Evolutionary conservation across 2,797 vertebrate species (phyloP), one percentile per base, ranked within the genome.

Genomic region (Melanotaenia nigrans): DNA sequence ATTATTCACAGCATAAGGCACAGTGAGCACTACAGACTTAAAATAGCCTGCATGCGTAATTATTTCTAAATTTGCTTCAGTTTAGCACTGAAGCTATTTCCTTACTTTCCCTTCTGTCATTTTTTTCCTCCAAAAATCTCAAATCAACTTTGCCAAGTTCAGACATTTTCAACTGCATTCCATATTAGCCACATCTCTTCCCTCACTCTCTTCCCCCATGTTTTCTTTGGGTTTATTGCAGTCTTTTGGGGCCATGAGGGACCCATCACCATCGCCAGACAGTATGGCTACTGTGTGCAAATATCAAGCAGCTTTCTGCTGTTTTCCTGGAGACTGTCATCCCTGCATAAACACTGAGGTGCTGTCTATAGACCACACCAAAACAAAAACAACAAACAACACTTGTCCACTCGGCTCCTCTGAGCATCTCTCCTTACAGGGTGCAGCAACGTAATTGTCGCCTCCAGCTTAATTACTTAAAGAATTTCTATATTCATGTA

Each of bases 271-370:
- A 74, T 67, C 75, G 85, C 85, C 80, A 89, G 89, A 85, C 85
- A 79, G 81, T 76, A 63, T 66, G 80, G 88, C 87, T 79, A 88
- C 79, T 85, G 85, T 80, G 90, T 90, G 92, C 89, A 93, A 93
- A 93, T 94, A 93, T 93, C 92, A 90, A 86, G 79, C 83, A 71
- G 82, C 73, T 45, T 55, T 24, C 68, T 65, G 71, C 55, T 75
- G 68, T 89, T 88, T 88, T 91, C 75, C 83, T 61, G 73, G 78
- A 87, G 88, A 89, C 81, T 61, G 83, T 85, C 87, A 79, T 75
- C 83, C 33, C 85, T 84, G 88, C 86, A 90, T 90, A 88, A 91
- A 91, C 85, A 90, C 64, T 2, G 71, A 78, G 80, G 72, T 59
- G 77, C 35, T 53, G 71, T 79, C 76, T 77, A 66, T 24, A 13